phyloP scores from a whole-genome alignment of 2,797 vertebrate genomes.

The Rhyacichthys aspro region DNA sequence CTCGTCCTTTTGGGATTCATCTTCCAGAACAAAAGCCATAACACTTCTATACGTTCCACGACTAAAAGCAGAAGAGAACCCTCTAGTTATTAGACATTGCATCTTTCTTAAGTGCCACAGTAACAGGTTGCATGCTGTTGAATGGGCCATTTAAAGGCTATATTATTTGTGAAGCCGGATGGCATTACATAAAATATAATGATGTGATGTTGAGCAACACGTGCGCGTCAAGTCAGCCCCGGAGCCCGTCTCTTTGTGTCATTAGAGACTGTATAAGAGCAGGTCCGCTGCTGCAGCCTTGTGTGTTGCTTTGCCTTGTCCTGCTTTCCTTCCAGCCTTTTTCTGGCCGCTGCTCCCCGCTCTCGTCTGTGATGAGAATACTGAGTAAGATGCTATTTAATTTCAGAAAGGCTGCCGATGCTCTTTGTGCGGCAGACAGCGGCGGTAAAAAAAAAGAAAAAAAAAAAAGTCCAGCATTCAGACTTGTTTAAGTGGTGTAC shows the following conservation, averaged over 20 bases:
- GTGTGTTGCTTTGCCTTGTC: conserved; percentile 67
- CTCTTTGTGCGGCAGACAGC: conserved; percentile 74
- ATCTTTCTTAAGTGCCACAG: not conserved
- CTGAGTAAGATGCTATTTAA: conserved; percentile 85
- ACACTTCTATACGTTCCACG: too few species aligned
- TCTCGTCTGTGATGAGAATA: conserved; percentile 85
- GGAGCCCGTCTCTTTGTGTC: conserved; percentile 31
- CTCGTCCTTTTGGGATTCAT: too few species aligned
- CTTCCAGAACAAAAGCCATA: too few species aligned
- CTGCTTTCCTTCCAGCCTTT: conserved; percentile 75
- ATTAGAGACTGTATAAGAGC: conserved; percentile 29
- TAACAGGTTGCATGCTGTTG: not conserved
- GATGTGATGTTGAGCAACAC: conserved; percentile 23
- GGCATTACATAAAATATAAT: not conserved
- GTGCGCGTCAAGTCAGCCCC: conserved; percentile 38
- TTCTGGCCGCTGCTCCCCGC: conserved; percentile 79
- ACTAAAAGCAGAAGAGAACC: not conserved
- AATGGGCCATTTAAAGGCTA: not conserved
- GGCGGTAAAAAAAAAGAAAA: conserved; percentile 20
- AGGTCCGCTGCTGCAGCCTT: conserved; percentile 52
- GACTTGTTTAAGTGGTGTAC: conserved; percentile 61
- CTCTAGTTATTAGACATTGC: not conserved
- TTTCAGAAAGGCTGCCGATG: conserved; percentile 81
- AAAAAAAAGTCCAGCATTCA: conserved; percentile 53
- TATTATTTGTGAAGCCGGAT: not conserved